Evolutionary conservation across 2,797 vertebrate species (phyloP).

Genomic region (Sebastes kiyomatsui): DNA sequence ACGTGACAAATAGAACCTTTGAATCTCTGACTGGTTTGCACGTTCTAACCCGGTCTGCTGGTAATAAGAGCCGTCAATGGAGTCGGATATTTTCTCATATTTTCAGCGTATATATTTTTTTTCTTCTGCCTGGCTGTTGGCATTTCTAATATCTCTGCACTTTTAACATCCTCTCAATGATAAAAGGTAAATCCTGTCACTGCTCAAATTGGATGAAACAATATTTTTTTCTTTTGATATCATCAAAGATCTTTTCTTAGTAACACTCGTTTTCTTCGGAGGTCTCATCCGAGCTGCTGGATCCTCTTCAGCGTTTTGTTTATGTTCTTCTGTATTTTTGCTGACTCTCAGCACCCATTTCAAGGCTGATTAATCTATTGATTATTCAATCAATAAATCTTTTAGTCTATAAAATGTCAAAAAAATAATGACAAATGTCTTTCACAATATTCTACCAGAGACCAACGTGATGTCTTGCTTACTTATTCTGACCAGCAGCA

Average conservation of each 20-base stretch:
- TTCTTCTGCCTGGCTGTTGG: too few species aligned
- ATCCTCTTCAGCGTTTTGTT: not conserved
- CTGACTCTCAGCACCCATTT: conserved; percentile 30
- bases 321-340: conserved; percentile 1
- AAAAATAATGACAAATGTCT: conserved; percentile 31
- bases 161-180: not conserved
- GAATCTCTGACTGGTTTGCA: too few species aligned
- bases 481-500: not conserved
- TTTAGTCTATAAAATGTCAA: conserved; percentile 32
- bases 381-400: conserved; percentile 35
- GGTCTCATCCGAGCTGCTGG: not conserved
- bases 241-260: not conserved
- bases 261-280: not conserved
- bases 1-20: too few species aligned
- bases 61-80: too few species aligned
- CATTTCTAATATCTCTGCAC: not conserved
- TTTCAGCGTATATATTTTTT: too few species aligned
- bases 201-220: not conserved
- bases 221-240: not conserved
- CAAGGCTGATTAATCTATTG: conserved; percentile 46
- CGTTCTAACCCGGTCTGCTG: too few species aligned
- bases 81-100: too few species aligned
- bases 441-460: not conserved
- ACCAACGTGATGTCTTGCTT: not conserved
- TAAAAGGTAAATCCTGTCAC: not conserved